Evolutionary conservation across 2,113 vertebrate species (phyloP).

Genomic region (Natator depressus): DNA sequence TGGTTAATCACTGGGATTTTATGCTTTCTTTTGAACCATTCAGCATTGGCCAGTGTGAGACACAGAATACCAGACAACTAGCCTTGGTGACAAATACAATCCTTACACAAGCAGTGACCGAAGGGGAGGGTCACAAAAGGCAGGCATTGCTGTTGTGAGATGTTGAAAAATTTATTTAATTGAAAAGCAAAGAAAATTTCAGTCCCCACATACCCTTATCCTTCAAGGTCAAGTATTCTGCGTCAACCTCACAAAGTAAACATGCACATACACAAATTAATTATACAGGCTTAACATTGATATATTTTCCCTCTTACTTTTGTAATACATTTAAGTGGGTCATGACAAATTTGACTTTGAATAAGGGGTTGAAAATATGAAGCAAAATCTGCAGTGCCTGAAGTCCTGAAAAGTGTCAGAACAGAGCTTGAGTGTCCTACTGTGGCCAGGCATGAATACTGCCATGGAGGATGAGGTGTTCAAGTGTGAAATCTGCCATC

Average conservation of each 20-base stretch:
- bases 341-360: neutral
- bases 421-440: rapidly evolving
- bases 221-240: neutral
- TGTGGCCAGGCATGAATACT: neutral
- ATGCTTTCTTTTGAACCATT: neutral
- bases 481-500: neutral
- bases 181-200: slow-evolving; percentile 38
- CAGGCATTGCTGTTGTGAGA: slow-evolving; percentile 18
- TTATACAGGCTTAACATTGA: neutral
- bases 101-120: slow-evolving; percentile 47
- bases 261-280: neutral
- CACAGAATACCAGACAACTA: neutral
- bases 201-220: slow-evolving; percentile 20
- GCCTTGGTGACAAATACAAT: neutral
- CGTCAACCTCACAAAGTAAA: slow-evolving; percentile 44
- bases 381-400: neutral
- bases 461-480: neutral
- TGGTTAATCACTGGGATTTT: neutral
- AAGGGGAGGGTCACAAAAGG: slow-evolving; percentile 13
- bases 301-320: neutral
- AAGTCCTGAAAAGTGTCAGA: neutral
- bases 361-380: neutral
- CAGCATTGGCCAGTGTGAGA: neutral
- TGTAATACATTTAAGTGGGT: neutral
- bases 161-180: slow-evolving; percentile 40